A percentile compares a stretch with the other conserved stretches of the same genome.
Conservation (phyloP, 2,888 invertebrate species). For the Doris montereyensis region DNA sequence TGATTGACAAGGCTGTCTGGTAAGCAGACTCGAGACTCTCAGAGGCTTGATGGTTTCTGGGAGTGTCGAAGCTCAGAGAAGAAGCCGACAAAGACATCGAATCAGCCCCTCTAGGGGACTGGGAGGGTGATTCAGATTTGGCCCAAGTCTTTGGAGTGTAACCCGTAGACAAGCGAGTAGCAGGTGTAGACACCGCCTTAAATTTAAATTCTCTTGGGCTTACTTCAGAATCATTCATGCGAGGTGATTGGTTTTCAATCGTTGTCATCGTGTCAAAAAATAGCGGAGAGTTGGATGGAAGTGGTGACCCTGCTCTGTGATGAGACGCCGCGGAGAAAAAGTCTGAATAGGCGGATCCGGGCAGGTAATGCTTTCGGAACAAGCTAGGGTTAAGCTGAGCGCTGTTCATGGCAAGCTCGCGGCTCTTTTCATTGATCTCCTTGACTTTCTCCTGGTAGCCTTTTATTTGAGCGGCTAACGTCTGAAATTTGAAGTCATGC, state of each 20-base stretch:
- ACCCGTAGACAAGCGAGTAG: neutral
- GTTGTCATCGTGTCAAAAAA: slow-evolving; percentile 28
- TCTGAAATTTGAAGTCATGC: slow-evolving; percentile 55
- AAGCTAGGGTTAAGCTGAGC: slow-evolving; percentile 42
- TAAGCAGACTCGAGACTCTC: no score
- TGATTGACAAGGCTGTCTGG: neutral
- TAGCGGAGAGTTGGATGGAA: neutral
- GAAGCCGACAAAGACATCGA: neutral
- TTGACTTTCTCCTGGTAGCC: slow-evolving; percentile 57
- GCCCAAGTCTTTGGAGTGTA: neutral
- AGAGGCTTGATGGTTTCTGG: no score
- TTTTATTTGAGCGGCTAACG: slow-evolving; percentile 61
- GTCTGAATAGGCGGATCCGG: slow-evolving; percentile 43
- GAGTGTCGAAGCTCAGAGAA: no score
- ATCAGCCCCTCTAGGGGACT: neutral
- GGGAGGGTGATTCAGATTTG: neutral
- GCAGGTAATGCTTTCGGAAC: slow-evolving; percentile 44
- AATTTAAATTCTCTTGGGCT: neutral
- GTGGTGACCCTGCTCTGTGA: neutral
- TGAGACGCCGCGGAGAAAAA: slow-evolving; percentile 36
- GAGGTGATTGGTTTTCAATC: neutral
- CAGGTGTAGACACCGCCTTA: no score
- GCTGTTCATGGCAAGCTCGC: slow-evolving; percentile 48
- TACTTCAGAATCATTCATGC: neutral
- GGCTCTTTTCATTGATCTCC: slow-evolving; percentile 61